Evolutionary conservation across 1,140 invertebrate genomes (phyloP), one percentile per base, ranked within the genome.

Genomic region (Odontomachus brunneus): DNA sequence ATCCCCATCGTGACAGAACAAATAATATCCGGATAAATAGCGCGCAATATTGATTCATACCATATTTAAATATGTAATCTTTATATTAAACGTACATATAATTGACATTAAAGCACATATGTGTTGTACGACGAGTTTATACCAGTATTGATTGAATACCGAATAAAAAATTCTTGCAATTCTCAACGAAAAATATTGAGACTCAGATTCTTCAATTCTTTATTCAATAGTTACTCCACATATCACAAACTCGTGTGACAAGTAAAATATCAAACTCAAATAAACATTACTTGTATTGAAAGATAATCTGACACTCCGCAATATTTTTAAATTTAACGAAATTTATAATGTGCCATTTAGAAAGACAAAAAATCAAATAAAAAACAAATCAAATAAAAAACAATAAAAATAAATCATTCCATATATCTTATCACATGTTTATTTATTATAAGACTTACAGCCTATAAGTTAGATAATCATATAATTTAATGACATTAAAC

Each of bases 381-480:
- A 75, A 44, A 26, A 12, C 17, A 11, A 4, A 29, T 12, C 17
- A 11, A 4, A 29, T 12, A 51, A 14, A 33, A 12, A 2, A 33
- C 22, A 9, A 51, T 65, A 17, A 5, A 19, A 4, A 51, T 51
- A 38, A 76, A 66, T 76, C 9, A 73, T 15, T 4, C 26, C 15
- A 63, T 51, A 0, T 7, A 48, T 66, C 7, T n/a, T 2, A 53
- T n/a, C 22, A 53, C 66, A 0, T n/a, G 49, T n/a, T 65, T 17
- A 51, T 76, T 76, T 76, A 76, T 76, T 76, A 38, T 44, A 59
- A 44, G 48, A 14, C 55, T 76, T 76, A 66, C 15, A 33, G 66
- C 24, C 60, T 76, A 76, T 14, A 38, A 66, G 22, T 24, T 65
- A 24, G 4, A 66, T 55, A 69, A 4, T 53, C 53, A 38, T 12